Percentiles rank a stretch among this genome's conserved stretches.
Conservation (phyloP, 2,113 vertebrate genomes). For the Grantiella picta region DNA sequence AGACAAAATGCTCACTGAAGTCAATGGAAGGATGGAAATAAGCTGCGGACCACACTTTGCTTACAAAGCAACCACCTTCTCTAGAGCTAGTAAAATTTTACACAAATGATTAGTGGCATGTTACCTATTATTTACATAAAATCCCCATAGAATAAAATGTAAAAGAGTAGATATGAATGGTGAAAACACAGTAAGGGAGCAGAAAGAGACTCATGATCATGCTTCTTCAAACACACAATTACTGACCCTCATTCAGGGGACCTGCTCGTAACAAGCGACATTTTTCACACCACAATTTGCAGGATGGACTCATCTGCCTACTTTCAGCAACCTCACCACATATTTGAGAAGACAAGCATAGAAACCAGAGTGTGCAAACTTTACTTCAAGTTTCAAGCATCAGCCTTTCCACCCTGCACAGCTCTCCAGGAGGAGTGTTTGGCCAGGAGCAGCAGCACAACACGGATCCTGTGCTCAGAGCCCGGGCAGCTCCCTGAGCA, state of each 20-base stretch:
- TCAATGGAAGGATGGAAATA: background rate
- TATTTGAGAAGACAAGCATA: background rate
- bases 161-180: background rate
- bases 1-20: background rate
- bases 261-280: rapidly evolving
- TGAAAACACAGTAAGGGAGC: background rate
- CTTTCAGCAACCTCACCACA: rapidly evolving
- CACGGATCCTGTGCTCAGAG: background rate
- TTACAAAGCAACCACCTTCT: background rate
- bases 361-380: background rate
- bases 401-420: background rate
- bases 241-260: background rate
- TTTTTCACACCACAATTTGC: background rate
- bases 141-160: background rate
- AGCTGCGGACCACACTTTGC: background rate
- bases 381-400: background rate
- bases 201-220: rapidly evolving
- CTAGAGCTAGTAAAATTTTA: background rate
- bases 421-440: background rate
- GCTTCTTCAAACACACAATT: background rate
- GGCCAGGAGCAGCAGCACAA: background rate
- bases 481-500: background rate
- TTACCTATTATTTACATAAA: background rate
- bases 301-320: background rate
- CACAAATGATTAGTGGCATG: background rate